phyloP scores from a whole-genome alignment of 2,797 vertebrate genomes.

The Hypotaenidia philippensis region DNA sequence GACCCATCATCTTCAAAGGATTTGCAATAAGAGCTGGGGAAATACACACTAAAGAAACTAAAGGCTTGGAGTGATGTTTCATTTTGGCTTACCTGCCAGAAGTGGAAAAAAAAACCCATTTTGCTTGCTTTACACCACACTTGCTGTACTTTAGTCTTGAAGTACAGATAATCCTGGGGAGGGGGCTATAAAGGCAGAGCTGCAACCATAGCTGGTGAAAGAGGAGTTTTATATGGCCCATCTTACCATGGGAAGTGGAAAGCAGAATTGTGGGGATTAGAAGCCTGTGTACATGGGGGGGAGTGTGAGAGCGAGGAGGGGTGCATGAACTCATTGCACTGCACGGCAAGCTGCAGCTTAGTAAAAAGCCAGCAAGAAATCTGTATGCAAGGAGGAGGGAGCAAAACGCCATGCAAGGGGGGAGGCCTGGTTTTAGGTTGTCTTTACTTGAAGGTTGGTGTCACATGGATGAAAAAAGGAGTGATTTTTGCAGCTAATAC shows the following conservation, averaged over 20 bases:
- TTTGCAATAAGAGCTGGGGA: not conserved
- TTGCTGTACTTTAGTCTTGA: not conserved
- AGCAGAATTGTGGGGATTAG: not conserved
- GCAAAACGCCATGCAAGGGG: not conserved
- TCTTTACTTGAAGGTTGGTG: not conserved
- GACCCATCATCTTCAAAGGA: not conserved
- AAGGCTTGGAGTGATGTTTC: not conserved
- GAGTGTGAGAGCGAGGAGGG: accelerated
- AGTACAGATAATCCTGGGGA: not conserved
- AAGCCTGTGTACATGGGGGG: not conserved
- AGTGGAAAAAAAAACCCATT: not conserved
- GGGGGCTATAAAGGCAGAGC: not conserved
- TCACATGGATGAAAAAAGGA: not conserved
- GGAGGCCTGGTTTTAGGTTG: not conserved
- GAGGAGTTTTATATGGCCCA: not conserved
- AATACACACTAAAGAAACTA: not conserved
- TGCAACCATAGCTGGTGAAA: not conserved
- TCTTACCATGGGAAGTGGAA: not conserved
- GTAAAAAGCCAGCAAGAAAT: not conserved
- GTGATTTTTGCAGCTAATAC: not conserved
- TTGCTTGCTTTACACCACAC: not conserved
- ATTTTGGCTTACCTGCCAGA: not conserved
- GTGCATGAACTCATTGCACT: accelerated
- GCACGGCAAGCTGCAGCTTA: not conserved
- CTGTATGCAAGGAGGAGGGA: not conserved